These are phyloP conservation scores for Andricus grossulariae DNA, from an alignment of 1,140 invertebrate genomes.

Conservation along the genomic window DNA sequence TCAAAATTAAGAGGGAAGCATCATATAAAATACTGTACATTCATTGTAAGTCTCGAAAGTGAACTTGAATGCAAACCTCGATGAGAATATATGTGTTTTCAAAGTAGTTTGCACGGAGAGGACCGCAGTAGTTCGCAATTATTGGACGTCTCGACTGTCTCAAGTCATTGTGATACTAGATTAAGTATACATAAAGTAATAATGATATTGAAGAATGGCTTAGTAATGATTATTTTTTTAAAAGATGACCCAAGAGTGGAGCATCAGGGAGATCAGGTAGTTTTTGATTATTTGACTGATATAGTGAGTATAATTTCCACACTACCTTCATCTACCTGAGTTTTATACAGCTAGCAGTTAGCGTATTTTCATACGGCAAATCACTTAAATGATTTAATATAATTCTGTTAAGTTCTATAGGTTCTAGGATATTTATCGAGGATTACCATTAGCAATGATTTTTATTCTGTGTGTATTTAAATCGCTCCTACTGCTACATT, in stretches of 20 bases:
- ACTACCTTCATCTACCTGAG: constrained; percentile 21
- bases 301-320: constrained; percentile 44
- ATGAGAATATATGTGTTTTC: constrained; percentile 9
- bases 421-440: constrained; percentile 16
- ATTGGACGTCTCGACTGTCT: constrained; percentile 67
- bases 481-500: constrained; percentile 22
- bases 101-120: background rate
- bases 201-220: constrained; percentile 51
- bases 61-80: background rate
- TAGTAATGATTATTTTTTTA: constrained; percentile 66
- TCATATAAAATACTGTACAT: constrained; percentile 34
- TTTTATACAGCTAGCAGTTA: constrained; percentile 37
- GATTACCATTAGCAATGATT: constrained; percentile 3
- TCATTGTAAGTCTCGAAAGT: constrained; percentile 21
- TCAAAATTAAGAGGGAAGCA: constrained; percentile 6
- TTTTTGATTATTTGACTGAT: constrained; percentile 44
- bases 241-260: constrained; percentile 43
- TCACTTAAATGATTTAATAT: constrained; percentile 30
- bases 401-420: background rate
- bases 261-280: constrained; percentile 25
- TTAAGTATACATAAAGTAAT: constrained; percentile 65
- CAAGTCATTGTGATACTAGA: constrained; percentile 73
- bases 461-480: constrained; percentile 28
- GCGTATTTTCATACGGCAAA: constrained; percentile 31
- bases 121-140: constrained; percentile 39